These are phyloP conservation scores for Danio aesculapii DNA, from an alignment of 2,797 vertebrate genomes.

Conservation along the genomic window DNA sequence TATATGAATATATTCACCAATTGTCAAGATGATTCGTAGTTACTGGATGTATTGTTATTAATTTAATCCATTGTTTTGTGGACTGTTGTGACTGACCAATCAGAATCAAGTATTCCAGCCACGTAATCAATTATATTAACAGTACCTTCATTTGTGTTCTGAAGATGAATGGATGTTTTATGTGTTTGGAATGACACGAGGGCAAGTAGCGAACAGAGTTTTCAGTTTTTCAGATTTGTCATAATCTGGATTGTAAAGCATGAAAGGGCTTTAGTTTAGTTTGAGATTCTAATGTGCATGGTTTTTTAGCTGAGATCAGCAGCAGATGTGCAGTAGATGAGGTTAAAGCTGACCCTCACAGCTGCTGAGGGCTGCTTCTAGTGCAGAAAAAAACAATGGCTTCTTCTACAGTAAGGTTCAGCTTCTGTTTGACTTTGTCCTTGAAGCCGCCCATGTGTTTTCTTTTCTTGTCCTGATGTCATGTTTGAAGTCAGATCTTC, in stretches of 20 bases:
- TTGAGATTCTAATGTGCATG: slow-evolving; percentile 1
- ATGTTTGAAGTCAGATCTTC: slow-evolving; percentile 35
- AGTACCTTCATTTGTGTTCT: too few species aligned
- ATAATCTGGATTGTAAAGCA: not conserved
- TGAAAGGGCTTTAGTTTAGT: slow-evolving; percentile 2
- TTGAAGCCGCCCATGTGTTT: slow-evolving; percentile 17
- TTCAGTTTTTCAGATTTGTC: too few species aligned
- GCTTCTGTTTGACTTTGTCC: slow-evolving; percentile 33
- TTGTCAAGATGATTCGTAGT: too few species aligned
- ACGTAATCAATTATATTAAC: too few species aligned
- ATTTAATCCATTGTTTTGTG: too few species aligned
- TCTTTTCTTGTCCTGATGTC: slow-evolving; percentile 17
- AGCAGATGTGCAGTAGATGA: slow-evolving; percentile 28
- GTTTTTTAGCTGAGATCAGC: slow-evolving; percentile 32
- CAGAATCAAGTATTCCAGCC: too few species aligned
- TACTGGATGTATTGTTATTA: too few species aligned
- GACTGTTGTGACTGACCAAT: too few species aligned
- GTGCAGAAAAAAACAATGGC: slow-evolving; percentile 14
- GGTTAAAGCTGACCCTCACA: slow-evolving; percentile 41
- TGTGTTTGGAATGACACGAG: not conserved
- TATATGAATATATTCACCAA: too few species aligned
- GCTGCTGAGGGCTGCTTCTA: slow-evolving; percentile 37
- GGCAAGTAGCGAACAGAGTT: too few species aligned
- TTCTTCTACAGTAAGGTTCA: slow-evolving; percentile 20
- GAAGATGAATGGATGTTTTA: too few species aligned